These are phyloP conservation scores for Epistrophella euchroma DNA, from an alignment of 2,888 invertebrate species.

Conservation along the genomic window DNA sequence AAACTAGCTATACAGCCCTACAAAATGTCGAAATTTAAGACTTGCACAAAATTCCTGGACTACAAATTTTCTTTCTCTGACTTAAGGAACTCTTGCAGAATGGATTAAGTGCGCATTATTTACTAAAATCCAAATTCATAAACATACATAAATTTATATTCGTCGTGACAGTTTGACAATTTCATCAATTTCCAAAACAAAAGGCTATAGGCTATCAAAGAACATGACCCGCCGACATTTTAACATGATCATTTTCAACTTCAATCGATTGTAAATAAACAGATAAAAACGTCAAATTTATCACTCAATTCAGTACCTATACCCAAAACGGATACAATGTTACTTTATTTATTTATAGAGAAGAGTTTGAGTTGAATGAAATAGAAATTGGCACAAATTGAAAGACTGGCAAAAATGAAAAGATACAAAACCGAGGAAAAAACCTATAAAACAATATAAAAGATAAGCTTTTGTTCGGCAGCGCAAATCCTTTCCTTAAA, in stretches of 20 bases:
- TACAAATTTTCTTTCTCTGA: no score
- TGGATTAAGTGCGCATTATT: no score
- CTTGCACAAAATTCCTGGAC: no score
- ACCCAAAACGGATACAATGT: conserved; percentile 1
- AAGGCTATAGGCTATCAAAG: conserved; percentile 7
- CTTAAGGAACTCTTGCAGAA: no score
- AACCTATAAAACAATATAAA: conserved; percentile 57
- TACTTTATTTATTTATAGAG: conserved; percentile 29
- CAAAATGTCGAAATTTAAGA: no score
- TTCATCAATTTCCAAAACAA: conserved; percentile 6
- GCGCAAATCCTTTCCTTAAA: conserved; percentile 66
- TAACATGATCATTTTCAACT: conserved; percentile 54
- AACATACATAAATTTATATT: no score
- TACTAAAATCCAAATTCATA: neutral
- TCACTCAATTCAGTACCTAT: conserved; percentile 47
- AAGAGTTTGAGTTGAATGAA: conserved; percentile 15
- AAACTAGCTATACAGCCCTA: no score
- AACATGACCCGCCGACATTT: conserved; percentile 43
- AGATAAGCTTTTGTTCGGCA: conserved; percentile 64
- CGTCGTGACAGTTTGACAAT: neutral
- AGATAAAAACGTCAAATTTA: conserved; percentile 52
- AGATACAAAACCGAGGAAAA: conserved; percentile 32
- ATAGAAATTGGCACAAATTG: conserved; percentile 56
- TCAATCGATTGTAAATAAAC: conserved; percentile 56
- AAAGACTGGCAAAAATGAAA: conserved; percentile 56